Conservation (phyloP, 2,797 vertebrate genomes). For the Megalops cyprinoides region DNA sequence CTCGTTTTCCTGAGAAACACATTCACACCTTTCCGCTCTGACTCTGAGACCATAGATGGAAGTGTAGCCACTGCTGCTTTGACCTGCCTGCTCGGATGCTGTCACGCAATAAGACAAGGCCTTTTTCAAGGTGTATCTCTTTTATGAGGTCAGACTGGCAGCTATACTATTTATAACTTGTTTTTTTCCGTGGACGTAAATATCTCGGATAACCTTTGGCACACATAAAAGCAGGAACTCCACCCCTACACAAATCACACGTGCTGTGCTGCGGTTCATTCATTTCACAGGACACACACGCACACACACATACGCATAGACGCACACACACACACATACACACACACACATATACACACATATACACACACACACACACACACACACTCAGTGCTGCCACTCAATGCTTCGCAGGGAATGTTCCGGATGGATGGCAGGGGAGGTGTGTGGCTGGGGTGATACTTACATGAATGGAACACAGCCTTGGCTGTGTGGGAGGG, state of each 20-base stretch:
- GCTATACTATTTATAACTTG: conserved; percentile 4
- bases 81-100: background rate
- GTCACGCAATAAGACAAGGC: background rate
- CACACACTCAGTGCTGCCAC: background rate
- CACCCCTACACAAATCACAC: background rate
- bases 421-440: background rate
- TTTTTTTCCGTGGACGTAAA: conserved; percentile 7
- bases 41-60: background rate
- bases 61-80: background rate
- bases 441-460: background rate
- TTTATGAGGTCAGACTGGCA: background rate
- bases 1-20: background rate
- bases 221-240: background rate
- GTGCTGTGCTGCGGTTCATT: background rate
- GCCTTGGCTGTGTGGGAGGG: conserved; percentile 32
- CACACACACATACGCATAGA: no score
- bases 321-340: no score
- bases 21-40: background rate
- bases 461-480: conserved; percentile 38
- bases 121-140: background rate
- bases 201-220: conserved; percentile 14
- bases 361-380: background rate
- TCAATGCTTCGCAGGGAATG: background rate
- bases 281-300: background rate
- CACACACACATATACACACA: no score